Percentiles rank a stretch among this genome's conserved stretches.
Evolutionary conservation across 1,140 invertebrate species (phyloP).

Genomic region (Neomicropteryx cornuta): DNA sequence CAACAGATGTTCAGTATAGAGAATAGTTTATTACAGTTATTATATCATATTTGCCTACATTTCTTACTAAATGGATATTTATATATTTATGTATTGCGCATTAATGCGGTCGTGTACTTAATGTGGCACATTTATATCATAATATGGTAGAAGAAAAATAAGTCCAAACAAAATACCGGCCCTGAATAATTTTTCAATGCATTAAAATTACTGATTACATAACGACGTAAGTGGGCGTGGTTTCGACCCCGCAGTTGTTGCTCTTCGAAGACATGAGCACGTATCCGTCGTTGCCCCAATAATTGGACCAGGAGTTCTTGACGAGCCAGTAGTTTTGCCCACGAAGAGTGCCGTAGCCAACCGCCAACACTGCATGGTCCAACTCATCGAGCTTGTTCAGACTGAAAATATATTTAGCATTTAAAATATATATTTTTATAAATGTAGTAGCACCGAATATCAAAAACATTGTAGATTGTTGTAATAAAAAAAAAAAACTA

Average conservation of each 20-base stretch:
- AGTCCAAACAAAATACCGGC: too few species aligned
- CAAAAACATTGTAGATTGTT: neutral
- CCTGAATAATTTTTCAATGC: too few species aligned
- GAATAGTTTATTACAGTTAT: too few species aligned
- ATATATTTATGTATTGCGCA: too few species aligned
- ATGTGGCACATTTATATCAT: too few species aligned
- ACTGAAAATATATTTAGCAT: constrained; percentile 30
- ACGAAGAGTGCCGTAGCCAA: constrained; percentile 81
- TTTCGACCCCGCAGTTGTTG: constrained; percentile 88
- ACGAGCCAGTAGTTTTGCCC: constrained; percentile 82
- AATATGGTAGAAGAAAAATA: too few species aligned
- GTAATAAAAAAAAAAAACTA: too few species aligned
- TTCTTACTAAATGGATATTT: too few species aligned
- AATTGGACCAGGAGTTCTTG: constrained; percentile 92
- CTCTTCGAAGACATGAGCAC: constrained; percentile 78
- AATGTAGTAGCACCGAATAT: constrained; percentile 1
- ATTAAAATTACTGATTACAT: too few species aligned
- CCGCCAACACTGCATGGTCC: constrained; percentile 89
- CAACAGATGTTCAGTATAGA: too few species aligned
- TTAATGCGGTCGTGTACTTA: too few species aligned
- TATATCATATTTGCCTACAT: too few species aligned
- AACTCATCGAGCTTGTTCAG: constrained; percentile 60
- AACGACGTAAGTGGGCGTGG: constrained; percentile 74
- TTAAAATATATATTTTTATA: constrained; percentile 3
- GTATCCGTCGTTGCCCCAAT: constrained; percentile 93